Percentiles rank a stretch among this genome's conserved stretches.
phyloP scores from a whole-genome alignment of 2,888 invertebrate genomes.

The Zygothrica quintamaculata region DNA sequence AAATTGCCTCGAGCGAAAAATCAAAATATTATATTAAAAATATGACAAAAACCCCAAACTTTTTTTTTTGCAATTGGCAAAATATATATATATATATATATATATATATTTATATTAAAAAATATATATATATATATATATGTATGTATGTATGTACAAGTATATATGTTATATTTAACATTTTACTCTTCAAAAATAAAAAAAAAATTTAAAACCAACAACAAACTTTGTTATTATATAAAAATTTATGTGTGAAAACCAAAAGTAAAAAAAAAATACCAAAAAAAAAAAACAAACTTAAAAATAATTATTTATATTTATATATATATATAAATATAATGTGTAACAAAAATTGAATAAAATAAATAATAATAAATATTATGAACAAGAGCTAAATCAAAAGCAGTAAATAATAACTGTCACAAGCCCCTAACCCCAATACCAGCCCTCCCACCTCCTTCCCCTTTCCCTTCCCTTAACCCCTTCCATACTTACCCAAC shows the following conservation, averaged over 20 bases:
- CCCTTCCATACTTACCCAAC: background rate
- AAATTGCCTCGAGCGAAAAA: conserved; percentile 47
- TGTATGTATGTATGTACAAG: conserved; percentile 38
- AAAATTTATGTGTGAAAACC: conserved; percentile 55
- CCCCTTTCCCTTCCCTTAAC: background rate
- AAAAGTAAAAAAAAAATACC: conserved; percentile 20
- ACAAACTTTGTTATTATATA: conserved; percentile 69
- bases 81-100: conserved; percentile 52
- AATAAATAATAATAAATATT: conserved; percentile 56
- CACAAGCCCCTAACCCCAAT: background rate
- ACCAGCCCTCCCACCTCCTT: background rate
- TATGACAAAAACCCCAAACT: conserved; percentile 52
- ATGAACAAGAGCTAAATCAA: conserved; percentile 62
- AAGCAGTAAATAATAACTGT: conserved; percentile 43
- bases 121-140: conserved; percentile 26
- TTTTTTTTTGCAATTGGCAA: conserved; percentile 74
- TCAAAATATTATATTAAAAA: conserved; percentile 66
- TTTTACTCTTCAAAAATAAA: conserved; percentile 58
- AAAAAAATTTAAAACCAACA: too few species aligned
- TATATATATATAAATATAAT: conserved; percentile 49
- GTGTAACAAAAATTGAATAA: conserved; percentile 61
- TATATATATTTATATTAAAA: conserved; percentile 34
- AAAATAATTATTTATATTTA: conserved; percentile 73
- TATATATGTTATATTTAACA: conserved; percentile 61
- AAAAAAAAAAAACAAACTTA: conserved; percentile 40